Evolutionary conservation across 2,113 vertebrate species (phyloP).

Genomic region (Stegostoma tigrinum): DNA sequence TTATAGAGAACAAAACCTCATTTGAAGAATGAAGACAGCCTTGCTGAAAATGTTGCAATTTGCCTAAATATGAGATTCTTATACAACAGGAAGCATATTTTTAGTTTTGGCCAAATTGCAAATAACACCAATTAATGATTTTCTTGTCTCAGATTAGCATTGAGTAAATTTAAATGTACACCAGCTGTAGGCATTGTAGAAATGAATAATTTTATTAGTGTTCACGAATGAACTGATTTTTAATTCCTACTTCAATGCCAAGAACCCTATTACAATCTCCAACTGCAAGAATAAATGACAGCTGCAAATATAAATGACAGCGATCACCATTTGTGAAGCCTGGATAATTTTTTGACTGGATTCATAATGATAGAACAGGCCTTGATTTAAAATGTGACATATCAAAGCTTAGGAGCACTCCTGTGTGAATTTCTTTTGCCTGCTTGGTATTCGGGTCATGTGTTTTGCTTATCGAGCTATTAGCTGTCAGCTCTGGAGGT

Average conservation of each 20-base stretch:
- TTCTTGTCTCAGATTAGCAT: background rate
- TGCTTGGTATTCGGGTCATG: background rate
- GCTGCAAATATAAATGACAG: background rate
- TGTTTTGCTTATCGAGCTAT: background rate
- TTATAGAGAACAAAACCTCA: background rate
- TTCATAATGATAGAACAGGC: background rate
- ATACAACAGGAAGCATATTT: background rate
- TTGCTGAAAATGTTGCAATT: background rate
- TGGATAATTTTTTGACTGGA: background rate
- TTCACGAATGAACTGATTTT: background rate
- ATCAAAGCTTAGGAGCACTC: background rate
- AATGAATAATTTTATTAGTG: background rate
- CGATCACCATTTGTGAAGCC: background rate
- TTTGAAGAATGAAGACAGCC: background rate
- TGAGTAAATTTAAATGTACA: background rate
- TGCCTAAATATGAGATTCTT: background rate
- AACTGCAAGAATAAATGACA: background rate
- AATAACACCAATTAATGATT: background rate
- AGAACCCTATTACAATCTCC: background rate
- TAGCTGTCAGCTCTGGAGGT: background rate
- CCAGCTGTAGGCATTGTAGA: background rate
- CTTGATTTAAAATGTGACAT: background rate
- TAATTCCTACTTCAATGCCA: background rate
- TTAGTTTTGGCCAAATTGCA: background rate
- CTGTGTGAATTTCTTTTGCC: background rate